These are phyloP conservation scores for Hippocampus kuda DNA, from an alignment of 2,797 vertebrate genomes.

Conservation along the genomic window DNA sequence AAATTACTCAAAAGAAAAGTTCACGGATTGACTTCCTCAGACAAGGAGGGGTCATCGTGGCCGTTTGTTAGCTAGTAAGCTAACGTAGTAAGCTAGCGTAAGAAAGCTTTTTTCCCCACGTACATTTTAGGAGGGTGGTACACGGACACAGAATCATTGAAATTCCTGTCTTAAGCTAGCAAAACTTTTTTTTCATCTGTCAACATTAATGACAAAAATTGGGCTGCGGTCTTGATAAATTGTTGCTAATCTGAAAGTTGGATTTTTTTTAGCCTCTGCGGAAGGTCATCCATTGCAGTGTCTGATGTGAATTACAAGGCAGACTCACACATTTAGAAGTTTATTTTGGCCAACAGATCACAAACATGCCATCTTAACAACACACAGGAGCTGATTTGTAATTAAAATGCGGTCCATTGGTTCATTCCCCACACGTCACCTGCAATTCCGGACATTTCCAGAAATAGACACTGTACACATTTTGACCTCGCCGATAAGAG, in stretches of 20 bases:
- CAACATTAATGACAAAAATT: not conserved
- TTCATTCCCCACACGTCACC: not conserved
- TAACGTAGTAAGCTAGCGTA: too few relatives aligned
- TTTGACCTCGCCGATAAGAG: not conserved
- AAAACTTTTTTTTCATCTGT: not conserved
- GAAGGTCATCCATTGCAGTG: not conserved
- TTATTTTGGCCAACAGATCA: conserved; percentile 47
- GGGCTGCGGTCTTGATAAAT: not conserved
- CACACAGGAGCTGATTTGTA: not conserved
- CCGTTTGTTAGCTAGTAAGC: not conserved
- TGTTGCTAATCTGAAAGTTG: not conserved
- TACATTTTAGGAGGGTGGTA: not conserved
- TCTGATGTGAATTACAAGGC: conserved; percentile 1
- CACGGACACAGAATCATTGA: not conserved
- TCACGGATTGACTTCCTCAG: too few relatives aligned
- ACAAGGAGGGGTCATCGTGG: not conserved
- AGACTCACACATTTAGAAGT: conserved; percentile 24
- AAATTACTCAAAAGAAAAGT: too few relatives aligned
- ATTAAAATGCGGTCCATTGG: not conserved
- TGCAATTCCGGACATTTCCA: not conserved
- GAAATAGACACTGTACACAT: not conserved
- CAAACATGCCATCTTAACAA: conserved; percentile 11
- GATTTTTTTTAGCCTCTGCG: not conserved
- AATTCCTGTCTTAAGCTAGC: not conserved
- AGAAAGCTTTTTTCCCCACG: not conserved